phyloP scores from a whole-genome alignment of 2,113 vertebrate genomes.

The Tragelaphus strepsiceros region DNA sequence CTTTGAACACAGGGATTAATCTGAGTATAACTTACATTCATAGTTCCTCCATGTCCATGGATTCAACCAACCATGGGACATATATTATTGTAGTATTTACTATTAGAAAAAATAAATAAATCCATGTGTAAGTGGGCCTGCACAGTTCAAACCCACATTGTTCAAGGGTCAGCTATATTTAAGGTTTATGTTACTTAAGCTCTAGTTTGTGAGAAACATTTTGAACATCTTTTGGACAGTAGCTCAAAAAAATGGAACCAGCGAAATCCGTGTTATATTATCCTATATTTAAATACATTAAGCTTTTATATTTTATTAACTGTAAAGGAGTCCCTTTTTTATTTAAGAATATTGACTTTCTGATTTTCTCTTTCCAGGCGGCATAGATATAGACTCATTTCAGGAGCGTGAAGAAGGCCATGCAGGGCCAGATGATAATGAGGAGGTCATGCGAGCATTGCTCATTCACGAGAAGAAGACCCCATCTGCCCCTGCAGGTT shows the following conservation, averaged over 20 bases:
- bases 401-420: slow-evolving; percentile 81
- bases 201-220: slow-evolving; percentile 16
- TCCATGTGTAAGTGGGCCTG: background rate
- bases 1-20: background rate
- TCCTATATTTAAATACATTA: background rate
- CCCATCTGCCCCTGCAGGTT: slow-evolving; percentile 70
- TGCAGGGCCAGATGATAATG: slow-evolving; percentile 86
- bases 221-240: background rate
- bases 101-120: background rate
- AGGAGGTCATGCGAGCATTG: slow-evolving; percentile 97
- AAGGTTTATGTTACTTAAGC: background rate
- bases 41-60: background rate
- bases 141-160: background rate
- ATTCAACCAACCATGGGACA: background rate
- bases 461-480: slow-evolving; percentile 97
- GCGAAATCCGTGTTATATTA: background rate
- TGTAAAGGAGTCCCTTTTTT: background rate
- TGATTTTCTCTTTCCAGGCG: slow-evolving; percentile 72
- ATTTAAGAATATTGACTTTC: slow-evolving; percentile 3
- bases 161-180: background rate
- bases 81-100: background rate
- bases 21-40: background rate
- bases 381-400: slow-evolving; percentile 78
- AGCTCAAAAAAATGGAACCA: background rate
- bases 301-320: background rate